Conservation (phyloP, 1,140 invertebrate species). For the Danaus melanippus region DNA sequence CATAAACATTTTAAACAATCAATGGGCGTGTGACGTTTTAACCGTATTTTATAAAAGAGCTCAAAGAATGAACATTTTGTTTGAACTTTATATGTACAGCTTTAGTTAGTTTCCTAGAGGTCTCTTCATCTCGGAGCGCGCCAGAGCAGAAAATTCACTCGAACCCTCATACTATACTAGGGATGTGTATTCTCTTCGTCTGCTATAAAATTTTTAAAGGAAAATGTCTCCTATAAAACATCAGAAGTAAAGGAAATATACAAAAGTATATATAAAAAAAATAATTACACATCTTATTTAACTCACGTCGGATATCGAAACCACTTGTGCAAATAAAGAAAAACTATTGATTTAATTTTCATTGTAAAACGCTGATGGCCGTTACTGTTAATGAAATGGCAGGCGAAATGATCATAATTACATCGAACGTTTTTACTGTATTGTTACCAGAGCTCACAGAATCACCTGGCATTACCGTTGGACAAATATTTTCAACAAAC, state of each 20-base stretch:
- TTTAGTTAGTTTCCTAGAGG: constrained; percentile 42
- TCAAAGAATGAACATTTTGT: constrained; percentile 15
- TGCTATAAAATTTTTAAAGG: no score
- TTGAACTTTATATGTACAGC: constrained; percentile 22
- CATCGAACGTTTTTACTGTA: constrained; percentile 57
- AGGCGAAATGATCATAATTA: constrained; percentile 66
- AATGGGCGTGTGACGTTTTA: no score
- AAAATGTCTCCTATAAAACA: no score
- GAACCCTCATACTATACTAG: constrained; percentile 49
- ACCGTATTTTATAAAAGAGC: constrained; percentile 13
- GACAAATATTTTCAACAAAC: constrained; percentile 64
- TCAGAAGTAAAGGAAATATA: no score
- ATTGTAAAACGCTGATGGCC: constrained; percentile 45
- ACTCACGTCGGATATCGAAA: constrained; percentile 6
- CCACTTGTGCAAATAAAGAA: constrained; percentile 2
- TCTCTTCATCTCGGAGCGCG: constrained; percentile 49
- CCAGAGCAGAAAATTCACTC: constrained; percentile 61
- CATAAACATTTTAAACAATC: no score
- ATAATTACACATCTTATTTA: constrained; percentile 4
- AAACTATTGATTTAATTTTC: constrained; percentile 39
- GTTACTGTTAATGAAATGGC: constrained; percentile 62
- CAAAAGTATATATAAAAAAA: not conserved
- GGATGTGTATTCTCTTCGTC: constrained; percentile 22
- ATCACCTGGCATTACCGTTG: constrained; percentile 64
- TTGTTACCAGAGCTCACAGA: constrained; percentile 53